Base-by-base conservation (phyloP, 2,888 invertebrate species). In the Biston stratarius region DNA sequence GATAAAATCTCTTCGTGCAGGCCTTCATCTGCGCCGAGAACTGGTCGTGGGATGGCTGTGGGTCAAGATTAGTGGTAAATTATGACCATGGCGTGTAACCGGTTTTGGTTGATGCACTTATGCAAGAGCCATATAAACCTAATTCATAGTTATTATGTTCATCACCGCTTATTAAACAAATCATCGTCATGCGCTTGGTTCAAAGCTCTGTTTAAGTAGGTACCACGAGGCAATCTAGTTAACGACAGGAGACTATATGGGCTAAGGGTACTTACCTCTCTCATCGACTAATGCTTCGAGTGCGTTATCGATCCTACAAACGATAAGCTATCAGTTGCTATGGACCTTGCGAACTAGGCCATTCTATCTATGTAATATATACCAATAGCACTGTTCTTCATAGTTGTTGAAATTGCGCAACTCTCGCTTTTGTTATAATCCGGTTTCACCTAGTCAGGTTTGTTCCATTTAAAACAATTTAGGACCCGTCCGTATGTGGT, bases 41-140 rank as follows among this genome's bases (percentile, higher is more conserved):
- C 88, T 86, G 84, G 87, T 84, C 82, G 76, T 48, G 40, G 77
- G 79, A 84, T 88, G 84, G 82, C 89, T 92, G 87, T 91, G 90
- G 92, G 92, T 92, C 93, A 93, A 91, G 88, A 91, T 90, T 90
- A 88, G 85, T 85, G 84, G 86, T 86, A 88, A 89, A 87, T 89
- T 88, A 90, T 81, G 79, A 82, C 77, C 80, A 74, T 74, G 76
- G 67, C 76, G 68, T 69, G 67, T 74, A 88, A 92, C 93, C 91
- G 91, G 92, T 92, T 78, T 70, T 76, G 81, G 78, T 76, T 84
- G 85, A 89, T 89, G 90, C 90, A 89, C 79, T 83, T 81, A 81
- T 80, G 81, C 80, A 83, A 86, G 77, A 67, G 47, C 74, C 75
- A 75, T 79, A 75, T 79, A 79, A 78, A 80, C 71, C 73, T 74